Evolutionary conservation across 2,888 invertebrate species (phyloP), one percentile per base, ranked within the genome.

Genomic region (Stomorhina lunata): DNA sequence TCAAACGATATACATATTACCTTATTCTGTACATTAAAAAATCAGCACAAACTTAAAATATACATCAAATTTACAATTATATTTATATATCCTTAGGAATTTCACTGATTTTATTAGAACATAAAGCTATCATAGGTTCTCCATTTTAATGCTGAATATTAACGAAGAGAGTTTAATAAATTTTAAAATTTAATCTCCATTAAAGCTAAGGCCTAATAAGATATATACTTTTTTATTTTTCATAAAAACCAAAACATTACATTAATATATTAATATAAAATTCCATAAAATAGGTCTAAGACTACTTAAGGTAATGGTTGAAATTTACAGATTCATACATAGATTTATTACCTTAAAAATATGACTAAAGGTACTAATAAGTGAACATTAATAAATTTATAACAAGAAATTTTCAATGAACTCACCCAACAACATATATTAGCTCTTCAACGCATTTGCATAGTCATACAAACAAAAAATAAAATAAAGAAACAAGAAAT

Each of bases 121-220:
- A 45, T 71, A 59, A 71, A 71, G 59, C 55, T 57, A 59, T 59
- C 57, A 71, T 57, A 59, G 45, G 48, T 32, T 22, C 59, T 59
- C 45, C 20, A 55, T 45, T 57, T 45, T 71, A 59, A 66, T 40
- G 32, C 32, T 6, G n/a, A 17, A 32, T 43, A 61, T 34, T n/a
- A 17, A n/a, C 43, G 17, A 43, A 37, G 3, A 50, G 20, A 66
- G n/a, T 37, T 53, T 68, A 68, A 68, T n/a, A n/a, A 68, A 53
- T 53, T 68, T 37, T 68, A 37, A 53, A 68, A 34, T 15, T 68
- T 68, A 68, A 68, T 68, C 68, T 68, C 68, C 53, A 34, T 34
- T 37, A 68, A 66, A 37, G 50, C 50, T 43, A 9, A n/a, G n/a
- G n/a, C n/a, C n/a, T n/a, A n/a, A n/a, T n/a, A n/a, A n/a, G n/a